Conservation (phyloP, 2,797 vertebrate species). For the Dallia pectoralis region DNA sequence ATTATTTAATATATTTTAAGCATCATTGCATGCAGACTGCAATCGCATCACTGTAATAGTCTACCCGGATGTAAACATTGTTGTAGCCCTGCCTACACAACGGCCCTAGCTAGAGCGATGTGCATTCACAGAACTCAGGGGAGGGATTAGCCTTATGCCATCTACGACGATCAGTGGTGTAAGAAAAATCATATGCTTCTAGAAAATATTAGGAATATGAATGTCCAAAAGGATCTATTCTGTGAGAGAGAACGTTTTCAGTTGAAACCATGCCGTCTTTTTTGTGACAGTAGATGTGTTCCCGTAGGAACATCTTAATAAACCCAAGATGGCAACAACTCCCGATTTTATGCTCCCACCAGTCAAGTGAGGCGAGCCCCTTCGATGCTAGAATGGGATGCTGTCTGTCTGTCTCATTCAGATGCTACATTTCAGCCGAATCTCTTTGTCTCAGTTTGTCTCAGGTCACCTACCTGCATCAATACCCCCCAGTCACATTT, state of each 20-base stretch:
- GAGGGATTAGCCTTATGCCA: conserved; percentile 42
- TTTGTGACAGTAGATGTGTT: conserved; percentile 13
- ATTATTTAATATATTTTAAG: background rate
- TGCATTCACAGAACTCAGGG: conserved; percentile 34
- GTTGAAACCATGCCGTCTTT: conserved; percentile 41
- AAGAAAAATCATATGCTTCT: background rate
- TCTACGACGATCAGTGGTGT: background rate
- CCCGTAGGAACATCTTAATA: conserved; percentile 17
- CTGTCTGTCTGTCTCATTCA: background rate
- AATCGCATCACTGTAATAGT: conserved; percentile 41
- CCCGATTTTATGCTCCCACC: conserved; percentile 12
- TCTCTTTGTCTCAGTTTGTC: background rate
- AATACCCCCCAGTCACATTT: background rate
- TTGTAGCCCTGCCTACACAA: conserved; percentile 52
- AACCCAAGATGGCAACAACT: conserved; percentile 1
- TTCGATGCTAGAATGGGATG: background rate
- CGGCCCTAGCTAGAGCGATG: conserved; percentile 45
- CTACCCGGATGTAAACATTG: conserved; percentile 56
- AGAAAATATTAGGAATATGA: background rate
- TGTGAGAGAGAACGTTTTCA: conserved; percentile 8
- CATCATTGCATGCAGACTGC: conserved; percentile 39
- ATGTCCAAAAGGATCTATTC: background rate
- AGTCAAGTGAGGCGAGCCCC: conserved; percentile 23
- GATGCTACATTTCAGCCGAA: conserved; percentile 2
- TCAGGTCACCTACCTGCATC: background rate